Evolutionary conservation across 2,888 invertebrate species (phyloP).

Genomic region (Muschampia staudingeri): DNA sequence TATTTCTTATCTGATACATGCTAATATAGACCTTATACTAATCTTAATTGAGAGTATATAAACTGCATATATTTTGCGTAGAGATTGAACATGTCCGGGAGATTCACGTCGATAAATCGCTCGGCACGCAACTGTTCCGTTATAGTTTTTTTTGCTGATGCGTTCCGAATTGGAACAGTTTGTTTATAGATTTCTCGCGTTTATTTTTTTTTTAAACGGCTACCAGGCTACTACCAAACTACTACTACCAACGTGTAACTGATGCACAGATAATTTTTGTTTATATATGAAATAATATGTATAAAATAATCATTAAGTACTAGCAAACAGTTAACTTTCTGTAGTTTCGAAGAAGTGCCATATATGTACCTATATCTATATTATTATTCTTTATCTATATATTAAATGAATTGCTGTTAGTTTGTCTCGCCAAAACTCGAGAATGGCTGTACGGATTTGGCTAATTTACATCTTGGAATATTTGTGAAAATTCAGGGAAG

Average conservation of each 20-base stretch:
- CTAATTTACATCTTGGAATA: too few relatives aligned
- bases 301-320: too few relatives aligned
- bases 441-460: too few relatives aligned
- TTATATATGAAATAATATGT: too few relatives aligned
- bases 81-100: conserved; percentile 78
- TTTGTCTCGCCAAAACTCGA: too few relatives aligned
- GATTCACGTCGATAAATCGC: conserved; percentile 86
- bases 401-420: too few relatives aligned
- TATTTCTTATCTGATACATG: conserved; percentile 49
- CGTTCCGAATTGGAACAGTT: conserved; percentile 67
- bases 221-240: too few relatives aligned
- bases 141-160: conserved; percentile 72
- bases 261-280: neutral
- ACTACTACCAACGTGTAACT: neutral
- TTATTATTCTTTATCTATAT: too few relatives aligned
- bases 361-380: too few relatives aligned
- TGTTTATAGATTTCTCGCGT: conserved; percentile 57
- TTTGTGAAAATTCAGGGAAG: too few relatives aligned
- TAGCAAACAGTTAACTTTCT: too few relatives aligned
- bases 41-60: conserved; percentile 52
- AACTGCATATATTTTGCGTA: neutral
- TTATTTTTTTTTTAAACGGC: neutral
- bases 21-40: conserved; percentile 65
- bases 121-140: conserved; percentile 79
- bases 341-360: too few relatives aligned